Base-by-base conservation (phyloP, 2,113 vertebrate species). In the Rutilus rutilus region DNA sequence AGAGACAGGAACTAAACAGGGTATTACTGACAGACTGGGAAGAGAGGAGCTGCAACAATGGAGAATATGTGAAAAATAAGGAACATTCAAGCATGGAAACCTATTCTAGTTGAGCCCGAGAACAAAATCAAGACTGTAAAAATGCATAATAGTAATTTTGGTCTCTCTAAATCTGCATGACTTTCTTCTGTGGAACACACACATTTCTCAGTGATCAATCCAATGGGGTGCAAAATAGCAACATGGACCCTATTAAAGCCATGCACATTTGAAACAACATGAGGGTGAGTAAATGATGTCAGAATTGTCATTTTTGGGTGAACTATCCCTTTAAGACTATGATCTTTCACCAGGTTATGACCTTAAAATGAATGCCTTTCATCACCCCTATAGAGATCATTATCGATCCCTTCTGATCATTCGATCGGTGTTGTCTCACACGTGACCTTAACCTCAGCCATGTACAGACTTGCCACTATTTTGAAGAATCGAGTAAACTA, bases 361-460 rank as follows among this genome's bases (percentile, higher is more conserved):
- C 52, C 50, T 57, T 14, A 57, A 6, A 57, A 14, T 42, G 33
- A n/a, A 14, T 36, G 27, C 76, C 33, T 80, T 80, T 62, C 42
- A 45, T 64, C 59, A 47, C 14, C 54, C 54, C 21, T 9, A 14
- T 15, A 45, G 25, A 81, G 39, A 25, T 64, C 59, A 80, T 30
- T 78, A 60, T 33, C 3, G 54, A 42, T 78, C 25, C 27, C 50
- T 30, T 69, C 65, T 36, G 30, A 60, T 71, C n/a, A 52, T 52
- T 39, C 10, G n/a, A 52, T 71, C 8, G 62, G 19, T 67, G 36
- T 9, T 64, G 42, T 86, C 57, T 27, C 67, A 77, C 47, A 60
- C 21, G 30, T 89, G 69, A 50, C 85, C 78, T 71, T 83, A 83
- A 83, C 50, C 33, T 83, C 21, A 83, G 67, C 47, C 65, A 54